A percentile compares a stretch with the other conserved stretches of the same genome.
Evolutionary conservation across 2,113 vertebrate genomes (phyloP).

Genomic region (Aythya baeri): DNA sequence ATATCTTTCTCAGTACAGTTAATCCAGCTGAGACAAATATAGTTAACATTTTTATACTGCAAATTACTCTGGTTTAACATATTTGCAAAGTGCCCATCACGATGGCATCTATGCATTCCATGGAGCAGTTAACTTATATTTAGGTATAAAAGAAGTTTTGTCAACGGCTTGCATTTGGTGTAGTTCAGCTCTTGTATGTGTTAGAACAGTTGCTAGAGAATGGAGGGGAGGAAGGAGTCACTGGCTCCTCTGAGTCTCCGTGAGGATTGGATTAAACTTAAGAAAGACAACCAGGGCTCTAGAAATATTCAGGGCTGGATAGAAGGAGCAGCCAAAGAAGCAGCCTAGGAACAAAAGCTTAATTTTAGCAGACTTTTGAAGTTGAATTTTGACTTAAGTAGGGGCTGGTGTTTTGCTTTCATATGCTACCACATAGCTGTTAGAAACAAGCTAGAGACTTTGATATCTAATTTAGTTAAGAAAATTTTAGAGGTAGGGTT

Average conservation of each 20-base stretch:
- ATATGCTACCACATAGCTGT: not conserved
- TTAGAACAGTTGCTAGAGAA: not conserved
- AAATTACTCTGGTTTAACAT: not conserved
- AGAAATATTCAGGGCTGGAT: not conserved
- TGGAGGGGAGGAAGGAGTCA: not conserved
- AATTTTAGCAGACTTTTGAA: slow-evolving; percentile 32
- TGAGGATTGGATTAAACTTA: slow-evolving; percentile 25
- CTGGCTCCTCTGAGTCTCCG: not conserved
- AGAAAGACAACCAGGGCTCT: not conserved
- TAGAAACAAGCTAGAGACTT: not conserved
- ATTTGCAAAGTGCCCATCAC: not conserved
- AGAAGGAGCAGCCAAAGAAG: not conserved
- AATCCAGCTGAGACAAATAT: not conserved
- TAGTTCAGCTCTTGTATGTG: not conserved
- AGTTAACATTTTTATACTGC: not conserved
- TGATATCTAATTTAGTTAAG: slow-evolving; percentile 4
- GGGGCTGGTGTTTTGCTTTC: slow-evolving; percentile 11
- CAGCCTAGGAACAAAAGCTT: not conserved
- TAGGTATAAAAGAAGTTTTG: not conserved
- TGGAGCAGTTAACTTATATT: not conserved
- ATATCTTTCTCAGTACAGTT: not conserved
- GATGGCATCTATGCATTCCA: not conserved
- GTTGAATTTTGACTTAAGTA: not conserved
- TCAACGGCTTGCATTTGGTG: not conserved
- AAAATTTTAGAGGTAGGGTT: slow-evolving; percentile 4